phyloP scores from a whole-genome alignment of 2,888 invertebrate species.

The Diarsia brunnea region DNA sequence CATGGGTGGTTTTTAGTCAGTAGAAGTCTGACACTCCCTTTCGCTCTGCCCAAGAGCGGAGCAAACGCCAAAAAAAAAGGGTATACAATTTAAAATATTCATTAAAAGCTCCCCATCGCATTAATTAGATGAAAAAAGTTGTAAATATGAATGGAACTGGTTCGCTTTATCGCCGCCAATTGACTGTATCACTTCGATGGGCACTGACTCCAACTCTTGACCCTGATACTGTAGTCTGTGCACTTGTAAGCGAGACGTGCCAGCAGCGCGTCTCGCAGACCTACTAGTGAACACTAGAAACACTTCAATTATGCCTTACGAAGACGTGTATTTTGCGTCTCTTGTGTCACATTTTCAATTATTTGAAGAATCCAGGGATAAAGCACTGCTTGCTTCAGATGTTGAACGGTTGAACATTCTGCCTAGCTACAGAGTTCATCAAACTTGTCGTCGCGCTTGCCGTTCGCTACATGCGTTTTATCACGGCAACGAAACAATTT shows the following conservation, averaged over 20 bases:
- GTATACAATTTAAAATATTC: not conserved
- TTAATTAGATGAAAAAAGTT: not conserved
- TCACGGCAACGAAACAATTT: no score
- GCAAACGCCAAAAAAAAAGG: no score
- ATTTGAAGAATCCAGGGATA: not conserved
- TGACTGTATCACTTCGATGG: not conserved
- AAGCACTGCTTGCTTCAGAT: not conserved
- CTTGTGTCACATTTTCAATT: not conserved
- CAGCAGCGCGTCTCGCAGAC: not conserved
- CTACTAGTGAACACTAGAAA: constrained; percentile 12
- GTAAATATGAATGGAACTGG: not conserved
- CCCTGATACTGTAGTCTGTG: not conserved
- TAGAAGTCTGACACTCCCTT: no score
- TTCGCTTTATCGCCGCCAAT: no score
- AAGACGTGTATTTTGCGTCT: not conserved
- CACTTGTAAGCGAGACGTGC: constrained; percentile 6
- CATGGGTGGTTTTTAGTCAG: no score
- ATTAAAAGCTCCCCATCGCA: not conserved
- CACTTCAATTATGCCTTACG: constrained; percentile 8
- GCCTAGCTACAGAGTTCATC: no score
- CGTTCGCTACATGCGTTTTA: no score
- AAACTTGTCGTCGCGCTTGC: no score
- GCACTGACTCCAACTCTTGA: constrained; percentile 1
- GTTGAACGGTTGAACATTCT: no score
- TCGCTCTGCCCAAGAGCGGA: no score